phyloP scores from a whole-genome alignment of 2,888 invertebrate genomes.

The Drosophila mimetica region DNA sequence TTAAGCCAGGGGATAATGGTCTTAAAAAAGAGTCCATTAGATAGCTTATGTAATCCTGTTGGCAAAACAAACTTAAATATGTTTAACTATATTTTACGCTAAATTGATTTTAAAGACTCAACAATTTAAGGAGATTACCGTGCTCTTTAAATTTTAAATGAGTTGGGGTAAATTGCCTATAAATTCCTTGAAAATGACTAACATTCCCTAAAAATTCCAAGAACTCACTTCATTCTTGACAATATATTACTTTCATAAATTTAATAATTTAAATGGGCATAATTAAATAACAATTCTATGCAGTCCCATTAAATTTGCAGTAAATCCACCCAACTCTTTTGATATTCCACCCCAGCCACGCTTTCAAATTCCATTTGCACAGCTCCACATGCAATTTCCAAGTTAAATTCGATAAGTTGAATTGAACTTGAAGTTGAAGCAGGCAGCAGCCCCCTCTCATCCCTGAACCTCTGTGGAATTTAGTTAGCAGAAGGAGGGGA shows the following conservation, averaged over 20 bases:
- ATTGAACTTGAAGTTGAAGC: constrained; percentile 17
- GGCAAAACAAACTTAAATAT: background rate
- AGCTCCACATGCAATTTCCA: constrained; percentile 31
- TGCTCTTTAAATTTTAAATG: background rate
- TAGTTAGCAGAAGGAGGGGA: background rate
- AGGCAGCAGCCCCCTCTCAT: background rate
- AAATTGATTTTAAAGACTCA: background rate
- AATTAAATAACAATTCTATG: constrained; percentile 1
- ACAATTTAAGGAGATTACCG: too few species aligned
- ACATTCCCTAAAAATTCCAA: background rate
- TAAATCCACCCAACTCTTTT: constrained; percentile 1
- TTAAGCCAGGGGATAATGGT: background rate
- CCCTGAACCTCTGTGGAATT: background rate
- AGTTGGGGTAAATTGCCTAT: too few species aligned
- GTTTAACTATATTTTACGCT: background rate
- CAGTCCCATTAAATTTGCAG: constrained; percentile 4
- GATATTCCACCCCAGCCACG: constrained; percentile 3
- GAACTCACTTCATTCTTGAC: too few species aligned
- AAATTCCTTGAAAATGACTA: too few species aligned
- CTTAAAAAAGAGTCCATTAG: background rate
- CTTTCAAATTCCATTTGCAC: constrained; percentile 29
- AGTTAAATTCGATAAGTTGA: constrained; percentile 36
- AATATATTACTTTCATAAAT: background rate
- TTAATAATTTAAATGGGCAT: constrained; percentile 12
- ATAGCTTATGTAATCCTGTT: background rate